A percentile compares a stretch with the other conserved stretches of the same genome.
Evolutionary conservation across 2,113 vertebrate genomes (phyloP).

Genomic region (Muntiacus muntjak): DNA sequence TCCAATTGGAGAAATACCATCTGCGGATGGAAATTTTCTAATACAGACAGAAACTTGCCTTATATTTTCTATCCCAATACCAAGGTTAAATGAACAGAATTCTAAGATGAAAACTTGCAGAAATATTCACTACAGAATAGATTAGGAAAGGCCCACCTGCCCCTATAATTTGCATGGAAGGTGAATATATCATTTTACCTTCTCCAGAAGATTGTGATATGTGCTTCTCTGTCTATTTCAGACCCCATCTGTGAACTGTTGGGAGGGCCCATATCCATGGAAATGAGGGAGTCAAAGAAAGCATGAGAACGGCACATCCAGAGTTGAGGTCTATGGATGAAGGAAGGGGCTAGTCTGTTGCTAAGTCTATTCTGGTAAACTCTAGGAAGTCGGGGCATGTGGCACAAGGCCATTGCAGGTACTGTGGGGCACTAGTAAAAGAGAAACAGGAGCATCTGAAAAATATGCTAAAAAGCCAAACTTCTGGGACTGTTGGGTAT

Average conservation of each 20-base stretch:
- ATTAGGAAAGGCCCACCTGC: not conserved
- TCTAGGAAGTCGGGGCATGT: not conserved
- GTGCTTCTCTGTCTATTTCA: not conserved
- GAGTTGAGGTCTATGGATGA: not conserved
- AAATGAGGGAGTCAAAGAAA: not conserved
- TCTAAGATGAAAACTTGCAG: not conserved
- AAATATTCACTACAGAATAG: not conserved
- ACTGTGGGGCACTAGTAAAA: not conserved
- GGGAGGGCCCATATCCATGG: accelerated
- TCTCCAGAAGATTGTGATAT: not conserved
- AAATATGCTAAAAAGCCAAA: not conserved
- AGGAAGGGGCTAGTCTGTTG: not conserved
- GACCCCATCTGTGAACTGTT: not conserved
- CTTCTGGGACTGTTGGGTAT: not conserved
- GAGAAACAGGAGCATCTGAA: not conserved
- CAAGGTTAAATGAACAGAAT: not conserved
- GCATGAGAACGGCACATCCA: not conserved
- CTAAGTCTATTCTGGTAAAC: not conserved
- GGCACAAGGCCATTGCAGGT: not conserved
- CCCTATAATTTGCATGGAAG: not conserved
- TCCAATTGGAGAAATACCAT: not conserved
- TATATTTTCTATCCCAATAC: not conserved
- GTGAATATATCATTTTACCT: not conserved
- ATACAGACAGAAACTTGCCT: not conserved
- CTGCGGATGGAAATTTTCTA: not conserved